Base-by-base conservation (phyloP, 2,797 vertebrate species). In the Centroberyx gerrardi region DNA sequence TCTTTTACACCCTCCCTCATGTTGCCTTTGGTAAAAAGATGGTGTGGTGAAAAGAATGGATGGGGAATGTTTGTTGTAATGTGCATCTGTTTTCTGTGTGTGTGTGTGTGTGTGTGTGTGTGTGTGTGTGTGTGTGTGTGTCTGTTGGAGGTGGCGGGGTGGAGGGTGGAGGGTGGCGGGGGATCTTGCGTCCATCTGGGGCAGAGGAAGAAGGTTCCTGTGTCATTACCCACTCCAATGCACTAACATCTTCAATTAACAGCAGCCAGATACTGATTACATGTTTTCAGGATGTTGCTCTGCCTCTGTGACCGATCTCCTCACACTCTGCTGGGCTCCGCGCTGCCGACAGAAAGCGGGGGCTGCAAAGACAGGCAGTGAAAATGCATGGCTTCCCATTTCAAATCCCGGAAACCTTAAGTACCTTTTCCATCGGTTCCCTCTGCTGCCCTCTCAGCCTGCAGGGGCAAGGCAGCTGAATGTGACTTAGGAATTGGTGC, bases 241-340 rank as follows among this genome's bases (percentile, higher is more conserved):
- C 91, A 76, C 91, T 93, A 94, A 94, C 94, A 95, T 94, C 93
- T 90, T 88, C 91, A 93, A 95, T 95, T 92, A 95, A 91, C 90
- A 86, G 87, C 85, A 86, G 85, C 85, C 88, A 88, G 80, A 88
- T 88, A 87, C 91, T 93, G 90, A 94, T 94, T 92, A 92, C 92
- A 93, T 84, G 86, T 88, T 93, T 92, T 82, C 86, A 70, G 88
- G 90, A 90, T 91, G 90, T 91, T 90, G 83, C 89, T 79, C 87
- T 88, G 87, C 87, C 90, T 94, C 86, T 81, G 87, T 90, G 88
- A 90, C 89, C 81, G 84, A 91, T 93, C 85, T 89, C 76, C 90
- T 88, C 90, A 90, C 88, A 90, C 88, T 89, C 86, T 79, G 83
- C 83, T 87, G 85, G 82, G 72, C 89, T 88, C 74, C 77, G 66